phyloP scores from a whole-genome alignment of 2,797 vertebrate species.

The Micropoecilia bifurca region DNA sequence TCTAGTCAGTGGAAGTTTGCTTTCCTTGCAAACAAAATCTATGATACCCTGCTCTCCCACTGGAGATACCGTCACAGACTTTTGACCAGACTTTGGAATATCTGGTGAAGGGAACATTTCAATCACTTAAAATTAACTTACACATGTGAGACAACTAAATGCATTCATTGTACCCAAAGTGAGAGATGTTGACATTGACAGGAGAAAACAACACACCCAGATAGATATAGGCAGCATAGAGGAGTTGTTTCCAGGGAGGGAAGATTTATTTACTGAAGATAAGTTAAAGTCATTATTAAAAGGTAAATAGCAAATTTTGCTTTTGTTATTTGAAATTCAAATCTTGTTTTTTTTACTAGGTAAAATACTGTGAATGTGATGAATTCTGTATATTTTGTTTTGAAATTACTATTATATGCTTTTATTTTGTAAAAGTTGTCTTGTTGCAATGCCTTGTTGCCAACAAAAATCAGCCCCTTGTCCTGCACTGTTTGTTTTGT shows the following conservation, averaged over 20 bases:
- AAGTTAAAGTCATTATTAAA: not conserved
- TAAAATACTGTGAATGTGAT: not conserved
- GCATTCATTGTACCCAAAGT: constrained; percentile 22
- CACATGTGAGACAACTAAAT: constrained; percentile 1
- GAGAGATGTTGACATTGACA: constrained; percentile 39
- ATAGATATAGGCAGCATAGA: constrained; percentile 30
- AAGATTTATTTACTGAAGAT: not conserved
- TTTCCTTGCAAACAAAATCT: not conserved
- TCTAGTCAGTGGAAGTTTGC: not conserved
- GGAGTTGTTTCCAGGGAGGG: constrained; percentile 37
- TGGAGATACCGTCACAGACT: constrained; percentile 24
- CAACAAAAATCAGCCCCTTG: too few relatives aligned
- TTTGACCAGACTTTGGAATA: constrained; percentile 30
- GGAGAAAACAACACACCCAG: constrained; percentile 19
- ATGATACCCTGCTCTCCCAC: not conserved
- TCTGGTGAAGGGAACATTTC: constrained; percentile 6
- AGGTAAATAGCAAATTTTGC: not conserved
- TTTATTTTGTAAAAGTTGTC: not conserved
- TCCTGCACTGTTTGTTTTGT: too few relatives aligned
- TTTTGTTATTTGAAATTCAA: not conserved
- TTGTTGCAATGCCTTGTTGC: too few relatives aligned
- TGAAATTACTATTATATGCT: not conserved
- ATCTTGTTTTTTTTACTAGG: not conserved
- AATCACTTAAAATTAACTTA: constrained; percentile 29
- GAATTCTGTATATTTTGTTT: not conserved